Evolutionary conservation across 2,888 invertebrate genomes (phyloP), one percentile per base, ranked within the genome.

Genomic region (Heteropelma amictum): DNA sequence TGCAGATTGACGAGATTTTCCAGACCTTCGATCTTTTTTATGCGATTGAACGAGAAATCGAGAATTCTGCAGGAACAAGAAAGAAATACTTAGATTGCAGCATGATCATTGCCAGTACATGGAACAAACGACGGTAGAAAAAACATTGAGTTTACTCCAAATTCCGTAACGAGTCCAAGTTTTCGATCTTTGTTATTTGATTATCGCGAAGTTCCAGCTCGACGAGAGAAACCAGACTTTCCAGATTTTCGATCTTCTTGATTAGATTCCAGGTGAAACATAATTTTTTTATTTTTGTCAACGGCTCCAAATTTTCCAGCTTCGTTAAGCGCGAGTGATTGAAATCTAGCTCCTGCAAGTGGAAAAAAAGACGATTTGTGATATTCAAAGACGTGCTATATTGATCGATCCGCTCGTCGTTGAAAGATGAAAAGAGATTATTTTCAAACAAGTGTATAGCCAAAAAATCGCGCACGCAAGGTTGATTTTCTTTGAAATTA

Each of bases 151-250:
- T 69, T 92, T 91, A 97, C 96, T 97, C 94, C 51, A 99, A 91
- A 90, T 98, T 98, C 1, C 95, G 93, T 8, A 99, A 92, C 8
- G 92, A 89, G 65, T 96, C 95, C 68, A 99, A 91, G 88, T 98
- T 97, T 89, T 98, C 97, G 80, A 99, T 96, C 79, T 93, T 92
- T 0, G 94, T 94, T 58, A 99, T 94, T 90, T 98, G 98, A 90
- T 99, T 99, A 89, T 99, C 99, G 89, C 99, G 98, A 3, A 99
- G 90, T 86, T 99, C 99, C 51, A 99, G 90, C 86, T 98, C 98
- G 14, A 92, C 92, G 8, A 99, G 91, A 0, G 94, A 95, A 1
- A 91, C 92, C 17, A 98, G 90, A 0, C 93, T 93, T 54, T 92
- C 89, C 26, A 99, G 89, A 84, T 98, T 97, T 88, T 98, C 98